phyloP scores from a whole-genome alignment of 2,888 invertebrate genomes.

The Drosophila parthenogenetica region DNA sequence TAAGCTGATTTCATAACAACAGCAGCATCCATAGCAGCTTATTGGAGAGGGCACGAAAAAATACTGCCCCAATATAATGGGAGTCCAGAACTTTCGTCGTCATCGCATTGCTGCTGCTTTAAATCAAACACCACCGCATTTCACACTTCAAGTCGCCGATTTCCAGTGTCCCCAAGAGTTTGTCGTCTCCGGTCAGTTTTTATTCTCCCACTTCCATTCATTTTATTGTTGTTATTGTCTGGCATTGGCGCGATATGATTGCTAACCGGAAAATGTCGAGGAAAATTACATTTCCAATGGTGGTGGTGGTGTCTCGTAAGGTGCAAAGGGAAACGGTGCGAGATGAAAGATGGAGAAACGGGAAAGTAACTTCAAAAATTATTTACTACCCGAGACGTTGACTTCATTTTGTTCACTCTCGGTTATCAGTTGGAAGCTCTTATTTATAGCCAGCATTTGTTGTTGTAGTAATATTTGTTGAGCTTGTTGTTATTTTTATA shows the following conservation, averaged over 20 bases:
- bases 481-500: slow-evolving; percentile 32
- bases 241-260: slow-evolving; percentile 79
- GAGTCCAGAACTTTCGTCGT: slow-evolving; percentile 46
- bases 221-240: slow-evolving; percentile 56
- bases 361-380: slow-evolving; percentile 68
- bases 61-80: slow-evolving; percentile 42
- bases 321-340: slow-evolving; percentile 28
- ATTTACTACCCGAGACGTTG: slow-evolving; percentile 75
- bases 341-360: slow-evolving; percentile 13
- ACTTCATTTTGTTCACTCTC: slow-evolving; percentile 68
- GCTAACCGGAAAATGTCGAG: slow-evolving; percentile 78
- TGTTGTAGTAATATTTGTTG: slow-evolving; percentile 29
- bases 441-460: slow-evolving; percentile 64
- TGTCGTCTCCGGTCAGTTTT: slow-evolving; percentile 52
- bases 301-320: slow-evolving; percentile 24
- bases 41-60: slow-evolving; percentile 19
- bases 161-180: slow-evolving; percentile 57
- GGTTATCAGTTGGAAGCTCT: slow-evolving; percentile 68
- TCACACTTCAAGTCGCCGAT: slow-evolving; percentile 68
- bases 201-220: slow-evolving; percentile 20
- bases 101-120: slow-evolving; percentile 60
- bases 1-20: slow-evolving; percentile 79
- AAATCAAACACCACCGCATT: slow-evolving; percentile 74
- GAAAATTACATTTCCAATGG: slow-evolving; percentile 76
- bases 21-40: slow-evolving; percentile 57